These are phyloP conservation scores for Furcifer pardalis DNA, from an alignment of 2,797 vertebrate genomes.

Conservation along the genomic window DNA sequence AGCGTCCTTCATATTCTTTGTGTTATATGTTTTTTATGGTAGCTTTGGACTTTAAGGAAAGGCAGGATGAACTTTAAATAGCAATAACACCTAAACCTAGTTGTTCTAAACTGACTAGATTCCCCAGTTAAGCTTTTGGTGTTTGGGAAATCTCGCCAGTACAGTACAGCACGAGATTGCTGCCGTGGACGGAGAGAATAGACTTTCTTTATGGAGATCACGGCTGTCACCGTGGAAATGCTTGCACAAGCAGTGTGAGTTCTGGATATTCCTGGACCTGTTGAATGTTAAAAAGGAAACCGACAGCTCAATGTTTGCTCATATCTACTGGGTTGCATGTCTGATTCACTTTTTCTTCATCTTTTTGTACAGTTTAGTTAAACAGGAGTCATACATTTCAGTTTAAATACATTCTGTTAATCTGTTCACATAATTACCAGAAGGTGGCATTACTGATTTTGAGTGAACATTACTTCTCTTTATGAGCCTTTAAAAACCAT, in stretches of 20 bases:
- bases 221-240: too few species aligned
- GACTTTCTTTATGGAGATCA: not conserved
- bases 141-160: too few species aligned
- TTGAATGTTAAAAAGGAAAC: not conserved
- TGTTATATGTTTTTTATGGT: too few species aligned
- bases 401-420: not conserved
- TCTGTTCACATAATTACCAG: slow-evolving; percentile 67
- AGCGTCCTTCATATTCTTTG: too few species aligned
- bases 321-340: not conserved
- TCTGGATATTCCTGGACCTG: not conserved
- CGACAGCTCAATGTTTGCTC: accelerated
- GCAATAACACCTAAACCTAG: too few species aligned
- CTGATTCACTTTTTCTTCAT: not conserved
- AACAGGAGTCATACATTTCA: not conserved
- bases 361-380: not conserved
- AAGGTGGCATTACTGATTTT: slow-evolving; percentile 76
- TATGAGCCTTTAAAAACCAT: not conserved
- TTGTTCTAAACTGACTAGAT: too few species aligned
- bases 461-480: not conserved
- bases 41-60: too few species aligned
- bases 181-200: too few species aligned
- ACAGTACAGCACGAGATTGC: too few species aligned
- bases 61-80: too few species aligned
- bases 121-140: too few species aligned
- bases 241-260: too few species aligned